These are phyloP conservation scores for Philonicus albiceps DNA, from an alignment of 2,888 invertebrate genomes.

Conservation along the genomic window DNA sequence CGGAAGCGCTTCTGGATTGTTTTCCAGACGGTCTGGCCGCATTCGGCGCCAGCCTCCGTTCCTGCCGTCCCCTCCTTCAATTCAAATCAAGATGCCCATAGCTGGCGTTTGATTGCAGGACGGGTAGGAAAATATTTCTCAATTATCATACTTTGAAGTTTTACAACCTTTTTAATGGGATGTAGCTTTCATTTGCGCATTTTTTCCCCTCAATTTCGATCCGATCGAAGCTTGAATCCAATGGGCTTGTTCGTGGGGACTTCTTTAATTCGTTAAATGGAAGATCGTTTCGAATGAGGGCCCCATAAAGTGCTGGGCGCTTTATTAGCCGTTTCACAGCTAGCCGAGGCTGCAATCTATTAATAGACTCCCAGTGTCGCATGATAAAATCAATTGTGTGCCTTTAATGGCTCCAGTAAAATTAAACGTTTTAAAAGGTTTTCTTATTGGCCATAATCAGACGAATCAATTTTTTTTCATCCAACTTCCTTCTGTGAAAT, in stretches of 20 bases:
- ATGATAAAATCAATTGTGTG: not conserved
- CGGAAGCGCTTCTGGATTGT: not conserved
- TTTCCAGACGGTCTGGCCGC: not conserved
- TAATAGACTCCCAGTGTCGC: not conserved
- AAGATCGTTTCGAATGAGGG: not conserved
- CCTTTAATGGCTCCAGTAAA: not conserved
- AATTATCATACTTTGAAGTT: not conserved
- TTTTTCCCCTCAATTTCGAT: not conserved
- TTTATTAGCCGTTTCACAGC: not conserved
- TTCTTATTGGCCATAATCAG: not conserved
- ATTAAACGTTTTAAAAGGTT: not conserved
- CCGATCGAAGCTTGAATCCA: not conserved
- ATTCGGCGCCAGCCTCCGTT: not conserved
- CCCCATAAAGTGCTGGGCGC: not conserved
- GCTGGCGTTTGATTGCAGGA: not conserved
- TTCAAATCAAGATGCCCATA: constrained; percentile 12
- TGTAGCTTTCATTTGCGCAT: not conserved
- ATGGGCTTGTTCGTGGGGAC: not conserved
- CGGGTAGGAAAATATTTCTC: not conserved
- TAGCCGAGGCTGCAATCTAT: not conserved
- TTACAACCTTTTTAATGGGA: not conserved
- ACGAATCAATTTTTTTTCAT: not conserved
- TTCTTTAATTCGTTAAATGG: not conserved
- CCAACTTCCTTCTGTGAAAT: not conserved
- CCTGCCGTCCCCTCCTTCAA: not conserved